Base-by-base conservation (phyloP, 2,797 vertebrate genomes). In the Amphiprion clarkii region DNA sequence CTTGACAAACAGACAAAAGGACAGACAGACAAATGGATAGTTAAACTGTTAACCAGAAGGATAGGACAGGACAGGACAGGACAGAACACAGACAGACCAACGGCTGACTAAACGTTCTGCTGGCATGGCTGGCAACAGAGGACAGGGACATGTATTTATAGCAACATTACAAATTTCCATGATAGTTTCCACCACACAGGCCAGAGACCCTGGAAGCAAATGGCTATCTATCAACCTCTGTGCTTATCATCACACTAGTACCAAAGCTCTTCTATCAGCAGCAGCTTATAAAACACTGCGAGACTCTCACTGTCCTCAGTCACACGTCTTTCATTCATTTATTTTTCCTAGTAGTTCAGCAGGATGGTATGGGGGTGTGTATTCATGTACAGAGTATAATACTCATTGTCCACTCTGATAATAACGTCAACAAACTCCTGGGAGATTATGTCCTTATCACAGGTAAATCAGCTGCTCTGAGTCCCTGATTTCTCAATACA, bases 121-220 rank as follows among this genome's bases (percentile, higher is more conserved):
- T 81, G 73, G 75, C 6, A 2, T 62, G 79, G 71, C 63, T 84
- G 86, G 81, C 82, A 92, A 89, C 87, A 91, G 80, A 57, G 74
- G 75, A 75, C 53, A 68, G 72, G 82, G 56, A 58, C 49, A 76
- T 87, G 67, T 94, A 94, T 93, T 93, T 85, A 88, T 94, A 93
- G 89, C 77, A 83, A 23, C 88, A 88, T 89, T 88, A 83, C 88
- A 78, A 86, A 71, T 92, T 91, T 88, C 88, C 89, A 78, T 87
- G 83, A 85, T 78, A 89, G 86, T 93, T 93, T 94, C 90, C 89
- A 89, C 67, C 63, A 66, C 13, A 39, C 70, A 29, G 58, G 83
- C 89, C 88, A 92, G 70, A 85, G 74, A 85, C 58, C 59, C 74
- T 88, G 72, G 46, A 82, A 82, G 77, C 72, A 85, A 79, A 87